Evolutionary conservation across 2,888 invertebrate species (phyloP).

Genomic region (Patella pellucida): DNA sequence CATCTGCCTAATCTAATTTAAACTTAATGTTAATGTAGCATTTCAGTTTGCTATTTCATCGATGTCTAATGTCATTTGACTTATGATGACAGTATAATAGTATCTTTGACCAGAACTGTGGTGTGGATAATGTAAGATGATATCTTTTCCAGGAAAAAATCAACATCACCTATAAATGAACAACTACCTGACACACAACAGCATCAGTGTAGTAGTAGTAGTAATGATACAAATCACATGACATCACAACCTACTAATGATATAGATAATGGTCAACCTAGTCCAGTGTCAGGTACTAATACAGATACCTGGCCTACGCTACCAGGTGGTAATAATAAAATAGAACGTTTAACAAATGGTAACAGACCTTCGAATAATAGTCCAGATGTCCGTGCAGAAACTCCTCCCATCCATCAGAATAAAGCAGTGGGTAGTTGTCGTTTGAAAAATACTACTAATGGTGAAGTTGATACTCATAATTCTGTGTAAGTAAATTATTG

Average conservation of each 20-base stretch:
- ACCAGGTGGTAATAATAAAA: conserved; percentile 40
- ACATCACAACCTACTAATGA: conserved; percentile 27
- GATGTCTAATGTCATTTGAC: too few relatives aligned
- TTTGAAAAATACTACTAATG: conserved; percentile 20
- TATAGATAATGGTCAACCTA: conserved; percentile 23
- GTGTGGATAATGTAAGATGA: background rate
- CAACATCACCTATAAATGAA: conserved; percentile 44
- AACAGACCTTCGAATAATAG: conserved; percentile 34
- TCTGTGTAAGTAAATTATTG: conserved; percentile 30
- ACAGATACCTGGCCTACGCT: conserved; percentile 62
- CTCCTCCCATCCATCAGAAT: conserved; percentile 23
- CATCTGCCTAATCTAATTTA: too few relatives aligned
- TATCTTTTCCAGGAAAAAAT: conserved; percentile 48
- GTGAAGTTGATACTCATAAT: conserved; percentile 31
- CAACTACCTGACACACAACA: conserved; percentile 15
- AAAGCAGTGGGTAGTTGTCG: conserved; percentile 32
- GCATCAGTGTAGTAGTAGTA: conserved; percentile 1
- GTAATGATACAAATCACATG: conserved; percentile 26
- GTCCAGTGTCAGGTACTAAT: conserved; percentile 40
- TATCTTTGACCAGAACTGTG: too few relatives aligned
- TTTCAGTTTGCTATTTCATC: too few relatives aligned
- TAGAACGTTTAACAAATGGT: conserved; percentile 41
- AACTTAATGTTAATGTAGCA: too few relatives aligned
- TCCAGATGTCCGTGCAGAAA: background rate
- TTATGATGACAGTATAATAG: too few relatives aligned